Percentiles rank a stretch among this genome's conserved stretches.
These are phyloP conservation scores for Tuta absoluta DNA, from an alignment of 2,888 invertebrate genomes.

Conservation along the genomic window DNA sequence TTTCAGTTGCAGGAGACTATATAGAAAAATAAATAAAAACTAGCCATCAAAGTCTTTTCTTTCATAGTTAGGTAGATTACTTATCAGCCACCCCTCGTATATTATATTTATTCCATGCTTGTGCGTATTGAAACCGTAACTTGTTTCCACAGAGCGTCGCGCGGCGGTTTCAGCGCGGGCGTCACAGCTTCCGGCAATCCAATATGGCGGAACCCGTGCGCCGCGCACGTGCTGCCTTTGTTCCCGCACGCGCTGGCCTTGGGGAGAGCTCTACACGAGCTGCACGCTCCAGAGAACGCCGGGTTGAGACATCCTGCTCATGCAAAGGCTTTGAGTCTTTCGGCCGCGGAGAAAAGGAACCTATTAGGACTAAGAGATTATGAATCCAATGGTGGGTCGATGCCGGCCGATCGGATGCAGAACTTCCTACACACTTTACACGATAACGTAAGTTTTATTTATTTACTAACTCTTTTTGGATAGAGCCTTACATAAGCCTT, in stretches of 20 bases:
- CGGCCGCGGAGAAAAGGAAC: constrained; percentile 89
- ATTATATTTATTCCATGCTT: background rate
- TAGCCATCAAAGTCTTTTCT: no score
- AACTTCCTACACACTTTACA: constrained; percentile 88
- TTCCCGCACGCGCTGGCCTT: constrained; percentile 90
- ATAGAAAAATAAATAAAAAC: no score
- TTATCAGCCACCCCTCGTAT: no score
- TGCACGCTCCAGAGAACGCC: constrained; percentile 87
- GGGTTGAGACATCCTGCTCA: constrained; percentile 84
- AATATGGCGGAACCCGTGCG: constrained; percentile 92
- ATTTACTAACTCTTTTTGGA: background rate
- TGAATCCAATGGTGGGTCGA: constrained; percentile 79
- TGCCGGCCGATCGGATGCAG: constrained; percentile 91
- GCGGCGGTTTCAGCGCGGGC: constrained; percentile 92
- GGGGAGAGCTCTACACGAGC: constrained; percentile 89
- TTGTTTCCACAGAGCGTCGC: constrained; percentile 80
- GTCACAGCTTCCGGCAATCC: constrained; percentile 88
- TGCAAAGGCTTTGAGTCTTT: constrained; percentile 85
- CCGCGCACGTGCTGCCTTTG: constrained; percentile 89
- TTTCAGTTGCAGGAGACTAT: no score
- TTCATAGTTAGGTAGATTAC: no score
- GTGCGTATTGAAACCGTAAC: no score
- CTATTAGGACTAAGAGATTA: constrained; percentile 83
- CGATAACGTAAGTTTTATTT: constrained; percentile 75
- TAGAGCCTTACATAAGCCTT: background rate